Base-by-base conservation (phyloP, 2,113 vertebrate genomes). In the Albula goreensis region DNA sequence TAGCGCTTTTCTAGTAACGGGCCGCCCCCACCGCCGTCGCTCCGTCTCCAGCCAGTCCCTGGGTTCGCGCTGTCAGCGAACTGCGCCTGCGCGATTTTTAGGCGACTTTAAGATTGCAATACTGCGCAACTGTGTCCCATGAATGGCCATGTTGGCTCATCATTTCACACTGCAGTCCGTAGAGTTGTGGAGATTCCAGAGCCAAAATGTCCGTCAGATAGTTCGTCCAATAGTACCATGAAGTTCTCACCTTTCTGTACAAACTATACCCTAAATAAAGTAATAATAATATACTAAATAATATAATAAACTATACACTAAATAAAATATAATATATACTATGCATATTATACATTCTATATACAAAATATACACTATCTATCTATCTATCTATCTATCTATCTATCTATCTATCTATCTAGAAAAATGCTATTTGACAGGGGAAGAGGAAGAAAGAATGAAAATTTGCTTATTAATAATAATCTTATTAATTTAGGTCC, bases 1-100 rank as follows among this genome's bases (percentile, higher is more conserved):
- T 5, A 80, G 86, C 41, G 77, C 81, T 78, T 52, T 60, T 79
- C 51, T 82, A 25, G 85, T 79, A 86, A 82, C 86, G 78, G 83
- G 83, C 83, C 78, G 78, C 86, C 82, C 48, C 78, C 82, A 49
- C 52, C 53, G 56, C 77, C 82, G 56, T 53, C 77, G 57, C 82
- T 84, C 66, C 57, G 49, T 80, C 77, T 80, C 86, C 82, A 49
- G 56, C 83, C 31, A 83, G 78, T 56, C 13, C 48, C 9, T 74
- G 49, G 52, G 25, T 31, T 70, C 66, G 86, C 50, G 78, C 53
- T 80, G 66, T 50, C 56, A 87, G 86, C n/a, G 78, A 60, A 85
- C 48, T 79, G 82, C 86, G 63, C 83, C 41, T 84, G 31, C 78
- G 50, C 78, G 56, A 6, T 82, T 48, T 25, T 60, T 25, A 49